Percentiles rank a stretch among this genome's conserved stretches.
Evolutionary conservation across 1,140 invertebrate genomes (phyloP).

Genomic region (Rhynchophorus ferrugineus): DNA sequence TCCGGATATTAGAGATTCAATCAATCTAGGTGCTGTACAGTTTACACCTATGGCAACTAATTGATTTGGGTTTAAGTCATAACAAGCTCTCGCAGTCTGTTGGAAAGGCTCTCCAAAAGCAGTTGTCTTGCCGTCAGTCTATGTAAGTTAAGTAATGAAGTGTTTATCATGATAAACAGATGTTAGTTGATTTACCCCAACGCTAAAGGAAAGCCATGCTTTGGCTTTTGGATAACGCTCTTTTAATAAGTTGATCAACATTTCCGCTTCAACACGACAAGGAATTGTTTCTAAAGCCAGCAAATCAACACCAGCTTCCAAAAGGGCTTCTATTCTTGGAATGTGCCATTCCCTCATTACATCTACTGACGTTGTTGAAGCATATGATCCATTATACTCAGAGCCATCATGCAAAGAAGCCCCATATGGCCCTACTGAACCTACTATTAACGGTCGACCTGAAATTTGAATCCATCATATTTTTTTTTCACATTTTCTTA

Average conservation of each 20-base stretch:
- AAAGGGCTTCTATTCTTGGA: slow-evolving; percentile 63
- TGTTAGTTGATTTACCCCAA: slow-evolving; percentile 64
- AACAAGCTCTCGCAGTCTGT: slow-evolving; percentile 50
- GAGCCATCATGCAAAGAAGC: slow-evolving; percentile 80
- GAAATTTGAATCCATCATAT: slow-evolving; percentile 2
- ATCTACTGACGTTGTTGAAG: slow-evolving; percentile 55
- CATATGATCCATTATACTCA: slow-evolving; percentile 82
- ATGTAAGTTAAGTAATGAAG: no score
- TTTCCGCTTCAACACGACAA: slow-evolving; percentile 69
- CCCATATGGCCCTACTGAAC: slow-evolving; percentile 86
- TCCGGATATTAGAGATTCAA: slow-evolving; percentile 50
- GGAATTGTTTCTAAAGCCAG: slow-evolving; percentile 88
- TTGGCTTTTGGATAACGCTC: slow-evolving; percentile 61
- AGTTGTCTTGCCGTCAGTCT: slow-evolving; percentile 55
- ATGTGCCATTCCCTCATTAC: slow-evolving; percentile 74
- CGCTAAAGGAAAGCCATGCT: slow-evolving; percentile 81
- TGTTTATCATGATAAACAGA: no score
- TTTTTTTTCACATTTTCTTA: not conserved
- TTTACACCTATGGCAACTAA: slow-evolving; percentile 79
- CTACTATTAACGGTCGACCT: slow-evolving; percentile 56
- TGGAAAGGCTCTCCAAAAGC: slow-evolving; percentile 69
- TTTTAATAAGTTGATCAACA: slow-evolving; percentile 65
- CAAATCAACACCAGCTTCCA: slow-evolving; percentile 71
- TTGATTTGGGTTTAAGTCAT: slow-evolving; percentile 54
- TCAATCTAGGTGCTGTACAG: slow-evolving; percentile 61